Conservation (phyloP, 1,140 invertebrate species). For the Platyscapa corneri region DNA sequence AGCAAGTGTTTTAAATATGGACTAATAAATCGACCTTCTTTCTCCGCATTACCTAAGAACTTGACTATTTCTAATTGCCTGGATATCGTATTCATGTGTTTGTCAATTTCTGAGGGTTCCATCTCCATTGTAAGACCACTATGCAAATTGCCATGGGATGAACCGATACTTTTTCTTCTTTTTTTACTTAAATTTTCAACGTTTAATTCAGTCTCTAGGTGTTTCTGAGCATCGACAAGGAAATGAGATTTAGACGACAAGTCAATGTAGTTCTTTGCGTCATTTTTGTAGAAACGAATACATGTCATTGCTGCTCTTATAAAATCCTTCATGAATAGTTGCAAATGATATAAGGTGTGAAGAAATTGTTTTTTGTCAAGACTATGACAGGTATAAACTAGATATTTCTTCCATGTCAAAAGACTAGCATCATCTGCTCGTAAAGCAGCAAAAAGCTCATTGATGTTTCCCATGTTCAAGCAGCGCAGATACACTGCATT, state of each 20-base stretch:
- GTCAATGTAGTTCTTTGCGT: conserved; percentile 75
- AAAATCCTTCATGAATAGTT: conserved; percentile 80
- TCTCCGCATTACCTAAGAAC: conserved; percentile 79
- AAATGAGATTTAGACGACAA: conserved; percentile 75
- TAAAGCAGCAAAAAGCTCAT: conserved; percentile 78
- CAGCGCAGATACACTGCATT: conserved; percentile 81
- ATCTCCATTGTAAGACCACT: conserved; percentile 77
- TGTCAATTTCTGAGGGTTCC: conserved; percentile 79
- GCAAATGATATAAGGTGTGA: conserved; percentile 81
- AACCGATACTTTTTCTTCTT: conserved; percentile 62
- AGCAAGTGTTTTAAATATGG: conserved; percentile 67
- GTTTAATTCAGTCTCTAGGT: conserved; percentile 76
- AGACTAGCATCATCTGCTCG: conserved; percentile 78
- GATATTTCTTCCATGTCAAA: conserved; percentile 79
- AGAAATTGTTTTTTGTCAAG: conserved; percentile 79
- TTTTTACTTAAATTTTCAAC: conserved; percentile 64
- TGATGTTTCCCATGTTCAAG: conserved; percentile 78
- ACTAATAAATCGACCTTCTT: conserved; percentile 67
- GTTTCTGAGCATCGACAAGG: conserved; percentile 78
- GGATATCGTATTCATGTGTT: conserved; percentile 81
- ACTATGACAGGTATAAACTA: conserved; percentile 80
- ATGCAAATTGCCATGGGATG: conserved; percentile 68
- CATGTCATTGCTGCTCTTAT: conserved; percentile 84
- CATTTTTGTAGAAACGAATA: conserved; percentile 80
- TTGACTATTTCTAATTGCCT: conserved; percentile 82